These are phyloP conservation scores for Zingel zingel DNA, from an alignment of 2,113 vertebrate genomes.

Conservation along the genomic window DNA sequence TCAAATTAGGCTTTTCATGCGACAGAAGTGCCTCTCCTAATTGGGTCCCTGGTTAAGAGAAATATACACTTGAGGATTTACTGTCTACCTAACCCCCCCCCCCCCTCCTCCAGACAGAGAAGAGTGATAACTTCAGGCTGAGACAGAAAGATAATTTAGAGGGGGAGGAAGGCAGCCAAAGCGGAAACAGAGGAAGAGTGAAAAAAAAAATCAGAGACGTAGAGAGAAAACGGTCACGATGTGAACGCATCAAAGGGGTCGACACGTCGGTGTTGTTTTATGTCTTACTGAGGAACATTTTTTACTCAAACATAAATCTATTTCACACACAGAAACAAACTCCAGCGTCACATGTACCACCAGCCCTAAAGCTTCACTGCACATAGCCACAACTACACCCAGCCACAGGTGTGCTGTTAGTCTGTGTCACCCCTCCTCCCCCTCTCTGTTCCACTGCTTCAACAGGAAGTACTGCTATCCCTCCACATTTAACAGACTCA, in stretches of 20 bases:
- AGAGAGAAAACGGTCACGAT: neutral
- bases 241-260: neutral
- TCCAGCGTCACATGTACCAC: neutral
- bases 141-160: conserved; percentile 7
- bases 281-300: conserved; percentile 20
- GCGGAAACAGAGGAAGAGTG: neutral
- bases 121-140: conserved; percentile 18
- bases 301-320: neutral
- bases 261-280: neutral
- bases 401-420: conserved; percentile 59
- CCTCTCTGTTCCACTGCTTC: conserved; percentile 35
- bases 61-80: conserved; percentile 61
- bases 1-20: conserved; percentile 47
- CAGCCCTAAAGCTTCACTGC: conserved; percentile 35
- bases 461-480: conserved; percentile 60
- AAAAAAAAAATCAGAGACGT: neutral
- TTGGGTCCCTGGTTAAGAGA: conserved; percentile 66
- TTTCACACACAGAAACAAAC: conserved; percentile 6
- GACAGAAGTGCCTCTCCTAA: conserved; percentile 61
- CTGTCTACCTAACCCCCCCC: conserved; percentile 27
- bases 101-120: conserved; percentile 38
- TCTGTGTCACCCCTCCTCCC: conserved; percentile 12
- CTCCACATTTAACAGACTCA: conserved; percentile 28
- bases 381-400: conserved; percentile 29
- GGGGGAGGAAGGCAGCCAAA: conserved; percentile 8